A percentile compares a stretch with the other conserved stretches of the same genome.
phyloP scores from a whole-genome alignment of 1,140 invertebrate species.

The Meteorus sp. region DNA sequence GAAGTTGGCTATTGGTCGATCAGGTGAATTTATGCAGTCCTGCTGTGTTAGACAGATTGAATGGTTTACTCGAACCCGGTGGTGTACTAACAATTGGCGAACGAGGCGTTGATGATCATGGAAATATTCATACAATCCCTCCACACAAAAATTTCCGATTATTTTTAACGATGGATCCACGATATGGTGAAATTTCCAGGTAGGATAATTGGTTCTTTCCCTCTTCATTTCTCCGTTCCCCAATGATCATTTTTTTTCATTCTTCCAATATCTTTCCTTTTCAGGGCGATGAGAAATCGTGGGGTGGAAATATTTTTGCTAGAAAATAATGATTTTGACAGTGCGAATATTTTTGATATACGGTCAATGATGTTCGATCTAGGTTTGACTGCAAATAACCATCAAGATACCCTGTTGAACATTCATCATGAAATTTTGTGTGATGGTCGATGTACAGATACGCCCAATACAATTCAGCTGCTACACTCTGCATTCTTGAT shows the following conservation, averaged over 20 bases:
- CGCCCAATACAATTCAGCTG: slow-evolving; percentile 63
- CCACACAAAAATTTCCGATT: slow-evolving; percentile 92
- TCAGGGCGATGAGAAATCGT: slow-evolving; percentile 94
- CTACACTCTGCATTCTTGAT: slow-evolving; percentile 67
- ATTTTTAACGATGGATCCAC: slow-evolving; percentile 94
- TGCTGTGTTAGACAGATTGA: slow-evolving; percentile 94
- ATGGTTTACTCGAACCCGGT: slow-evolving; percentile 91
- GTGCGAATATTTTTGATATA: slow-evolving; percentile 56
- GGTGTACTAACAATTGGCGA: slow-evolving; percentile 91
- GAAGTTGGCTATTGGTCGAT: slow-evolving; percentile 91
- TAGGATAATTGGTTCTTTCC: slow-evolving; percentile 38
- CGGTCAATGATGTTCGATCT: slow-evolving; percentile 60
- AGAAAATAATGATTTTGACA: slow-evolving; percentile 45
- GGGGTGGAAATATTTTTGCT: slow-evolving; percentile 89
- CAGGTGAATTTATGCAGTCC: slow-evolving; percentile 97
- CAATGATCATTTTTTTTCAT: neutral
- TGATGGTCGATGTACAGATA: slow-evolving; percentile 58
- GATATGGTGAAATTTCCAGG: slow-evolving; percentile 92
- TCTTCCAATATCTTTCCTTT: slow-evolving; percentile 35
- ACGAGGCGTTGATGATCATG: slow-evolving; percentile 75
- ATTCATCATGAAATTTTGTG: slow-evolving; percentile 59
- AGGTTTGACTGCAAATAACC: slow-evolving; percentile 54
- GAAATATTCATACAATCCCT: slow-evolving; percentile 72
- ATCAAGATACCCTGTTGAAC: slow-evolving; percentile 58
- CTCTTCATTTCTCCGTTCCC: slow-evolving; percentile 10